Percentiles rank a stretch among this genome's conserved stretches.
phyloP scores from a whole-genome alignment of 2,797 vertebrate genomes.

The Heteromormyrus szaboi region DNA sequence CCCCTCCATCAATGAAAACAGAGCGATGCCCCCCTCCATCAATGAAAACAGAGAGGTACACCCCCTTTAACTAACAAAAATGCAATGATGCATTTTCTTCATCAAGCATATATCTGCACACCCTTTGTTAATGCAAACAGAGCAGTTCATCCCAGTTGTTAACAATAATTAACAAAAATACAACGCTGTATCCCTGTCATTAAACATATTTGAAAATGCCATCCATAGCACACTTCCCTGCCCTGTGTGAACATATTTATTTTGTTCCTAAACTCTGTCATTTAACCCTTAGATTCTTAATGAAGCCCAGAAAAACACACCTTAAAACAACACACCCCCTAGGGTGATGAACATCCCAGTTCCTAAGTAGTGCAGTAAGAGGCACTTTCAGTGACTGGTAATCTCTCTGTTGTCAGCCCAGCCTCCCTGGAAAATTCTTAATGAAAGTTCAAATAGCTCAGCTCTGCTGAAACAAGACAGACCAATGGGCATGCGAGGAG shows the following conservation, averaged over 20 bases:
- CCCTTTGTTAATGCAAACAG: background rate
- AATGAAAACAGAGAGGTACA: background rate
- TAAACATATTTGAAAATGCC: background rate
- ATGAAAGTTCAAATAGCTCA: background rate
- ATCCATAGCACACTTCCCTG: background rate
- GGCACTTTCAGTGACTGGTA: background rate
- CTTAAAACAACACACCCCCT: background rate
- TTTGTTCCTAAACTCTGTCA: background rate
- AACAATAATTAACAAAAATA: background rate
- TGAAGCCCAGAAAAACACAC: background rate
- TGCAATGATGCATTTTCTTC: background rate
- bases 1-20: background rate
- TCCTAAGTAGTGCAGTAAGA: background rate
- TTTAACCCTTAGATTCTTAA: background rate
- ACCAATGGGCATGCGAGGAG: background rate
- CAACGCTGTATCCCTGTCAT: background rate
- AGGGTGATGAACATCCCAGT: background rate
- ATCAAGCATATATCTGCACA: background rate
- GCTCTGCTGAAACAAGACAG: background rate
- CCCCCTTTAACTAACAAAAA: background rate
- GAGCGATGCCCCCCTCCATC: no score
- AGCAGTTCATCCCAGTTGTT: background rate
- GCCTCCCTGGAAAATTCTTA: background rate
- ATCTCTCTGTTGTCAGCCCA: background rate
- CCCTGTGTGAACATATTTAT: background rate